Percentiles rank a stretch among this genome's conserved stretches.
Evolutionary conservation across 1,140 invertebrate genomes (phyloP).

Genomic region (Drosophila baimaii): DNA sequence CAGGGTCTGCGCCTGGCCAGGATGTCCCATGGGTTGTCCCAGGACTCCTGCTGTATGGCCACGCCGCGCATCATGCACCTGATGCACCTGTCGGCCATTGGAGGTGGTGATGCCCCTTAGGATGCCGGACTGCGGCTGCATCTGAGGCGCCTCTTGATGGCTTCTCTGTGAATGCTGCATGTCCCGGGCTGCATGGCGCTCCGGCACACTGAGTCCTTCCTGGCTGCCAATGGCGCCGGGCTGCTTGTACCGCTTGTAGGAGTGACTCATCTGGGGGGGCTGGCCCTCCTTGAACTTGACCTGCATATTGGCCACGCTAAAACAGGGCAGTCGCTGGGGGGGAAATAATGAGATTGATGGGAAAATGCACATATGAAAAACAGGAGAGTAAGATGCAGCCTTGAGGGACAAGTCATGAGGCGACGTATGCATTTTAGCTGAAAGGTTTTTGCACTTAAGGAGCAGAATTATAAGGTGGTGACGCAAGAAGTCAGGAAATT

Average conservation of each 20-base stretch:
- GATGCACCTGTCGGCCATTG: conserved; percentile 56
- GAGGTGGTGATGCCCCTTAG: conserved; percentile 24
- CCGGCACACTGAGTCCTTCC: conserved; percentile 7
- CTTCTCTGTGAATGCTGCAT: not conserved
- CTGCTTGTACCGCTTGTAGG: conserved; percentile 71
- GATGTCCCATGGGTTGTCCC: not conserved
- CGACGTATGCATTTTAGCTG: not conserved
- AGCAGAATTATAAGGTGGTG: not conserved
- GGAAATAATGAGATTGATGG: not conserved
- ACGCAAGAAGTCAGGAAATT: not conserved
- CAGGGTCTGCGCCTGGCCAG: conserved; percentile 56
- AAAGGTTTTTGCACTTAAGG: conserved; percentile 18
- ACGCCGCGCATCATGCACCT: conserved; percentile 50
- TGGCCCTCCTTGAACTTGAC: conserved; percentile 68
- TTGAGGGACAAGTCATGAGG: not conserved
- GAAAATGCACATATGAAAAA: not conserved
- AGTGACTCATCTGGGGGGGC: conserved; percentile 41
- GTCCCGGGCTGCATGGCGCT: not conserved
- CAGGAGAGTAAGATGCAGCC: not conserved
- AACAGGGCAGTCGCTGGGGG: conserved; percentile 70
- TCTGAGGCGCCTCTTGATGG: not conserved
- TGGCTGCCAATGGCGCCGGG: conserved; percentile 27
- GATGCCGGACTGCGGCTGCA: conserved; percentile 14
- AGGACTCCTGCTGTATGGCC: not conserved
- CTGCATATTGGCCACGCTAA: conserved; percentile 68